Evolutionary conservation across 1,140 invertebrate genomes (phyloP), one percentile per base, ranked within the genome.

Genomic region (Zaprionus inermis): DNA sequence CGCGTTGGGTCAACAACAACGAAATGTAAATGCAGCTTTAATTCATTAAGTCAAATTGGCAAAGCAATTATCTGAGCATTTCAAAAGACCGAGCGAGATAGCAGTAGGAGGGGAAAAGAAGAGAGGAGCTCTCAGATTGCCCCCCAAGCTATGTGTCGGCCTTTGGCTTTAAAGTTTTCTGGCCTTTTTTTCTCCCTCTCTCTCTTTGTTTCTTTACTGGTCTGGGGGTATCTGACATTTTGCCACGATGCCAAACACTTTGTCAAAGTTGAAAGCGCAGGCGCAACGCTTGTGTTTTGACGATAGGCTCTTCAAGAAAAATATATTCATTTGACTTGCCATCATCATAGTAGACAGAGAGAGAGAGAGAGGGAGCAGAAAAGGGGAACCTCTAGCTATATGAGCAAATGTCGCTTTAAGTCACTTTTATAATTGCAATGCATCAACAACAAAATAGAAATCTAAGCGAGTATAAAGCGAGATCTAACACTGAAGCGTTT

Each of bases 61-160:
- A 73, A 79, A 77, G 77, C 70, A 79, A 79, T 79, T 79, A 79
- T 73, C 77, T 69, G 60, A 77, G 58, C 77, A 61, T 65, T 69
- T 64, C 49, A 38, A 59, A 14, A 38, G 38, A 63, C 52, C 38
- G 41, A 59, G 60, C 41, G 18, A 20, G 32, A 44, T 30, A 20
- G 3, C 18, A 46, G n/a, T 18, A 20, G 18, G 44, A 49, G 44
- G 44, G 5, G 14, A 49, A 18, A 46, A 16, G 0, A 16, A 12
- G 18, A 49, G 44, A 22, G 44, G 6, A 49, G 16, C 41, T 58
- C 44, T 36, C 20, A 56, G 28, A 32, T 12, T 46, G 32, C 32
- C 60, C 30, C 32, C 7, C 12, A 24, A 36, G 65, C 55, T 32
- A 59, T 32, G 55, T 32, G 59, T 46, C 75, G 72, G 75, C 59